Conservation (phyloP, 2,113 vertebrate species). For the Eidolon helvum region DNA sequence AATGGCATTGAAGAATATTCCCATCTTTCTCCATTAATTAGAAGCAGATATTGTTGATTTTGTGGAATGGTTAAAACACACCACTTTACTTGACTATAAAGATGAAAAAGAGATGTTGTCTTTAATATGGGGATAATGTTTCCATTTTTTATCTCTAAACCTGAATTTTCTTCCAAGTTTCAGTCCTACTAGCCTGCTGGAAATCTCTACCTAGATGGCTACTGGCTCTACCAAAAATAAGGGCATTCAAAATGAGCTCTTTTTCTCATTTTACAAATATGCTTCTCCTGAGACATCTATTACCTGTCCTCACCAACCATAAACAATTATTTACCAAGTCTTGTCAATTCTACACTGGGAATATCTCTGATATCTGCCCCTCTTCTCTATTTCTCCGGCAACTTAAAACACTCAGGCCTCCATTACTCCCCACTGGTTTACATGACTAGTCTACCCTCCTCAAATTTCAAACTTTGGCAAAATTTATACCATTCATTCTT, state of each 20-base stretch:
- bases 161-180: not conserved
- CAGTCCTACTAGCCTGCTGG: not conserved
- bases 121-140: not conserved
- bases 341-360: not conserved
- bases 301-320: not conserved
- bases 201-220: not conserved
- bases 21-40: not conserved
- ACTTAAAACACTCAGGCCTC: not conserved
- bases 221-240: not conserved
- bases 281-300: not conserved
- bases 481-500: not conserved
- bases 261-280: not conserved
- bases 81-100: not conserved
- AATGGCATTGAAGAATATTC: not conserved
- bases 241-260: not conserved
- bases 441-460: not conserved
- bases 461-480: not conserved
- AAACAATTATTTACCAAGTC: not conserved
- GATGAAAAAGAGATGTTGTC: not conserved
- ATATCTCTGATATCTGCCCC: not conserved
- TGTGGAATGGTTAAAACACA: not conserved
- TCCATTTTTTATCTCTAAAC: not conserved
- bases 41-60: not conserved
- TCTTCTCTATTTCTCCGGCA: not conserved
- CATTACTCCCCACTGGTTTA: not conserved